phyloP scores from a whole-genome alignment of 2,113 vertebrate genomes.

The Elgaria multicarinata region DNA sequence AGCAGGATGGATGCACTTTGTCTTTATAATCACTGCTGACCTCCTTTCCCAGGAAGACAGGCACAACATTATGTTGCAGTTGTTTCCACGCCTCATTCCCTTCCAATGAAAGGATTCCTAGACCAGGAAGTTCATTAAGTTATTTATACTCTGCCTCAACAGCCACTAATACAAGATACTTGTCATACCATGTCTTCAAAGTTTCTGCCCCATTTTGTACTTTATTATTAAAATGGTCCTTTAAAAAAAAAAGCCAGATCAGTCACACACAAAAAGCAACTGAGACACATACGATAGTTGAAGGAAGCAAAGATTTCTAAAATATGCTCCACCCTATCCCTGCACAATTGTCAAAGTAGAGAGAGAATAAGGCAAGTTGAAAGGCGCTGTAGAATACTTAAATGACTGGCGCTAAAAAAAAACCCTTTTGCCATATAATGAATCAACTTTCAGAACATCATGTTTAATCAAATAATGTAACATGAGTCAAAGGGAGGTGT shows the following conservation, averaged over 20 bases:
- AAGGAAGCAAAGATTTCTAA: neutral
- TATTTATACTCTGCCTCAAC: neutral
- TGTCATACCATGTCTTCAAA: neutral
- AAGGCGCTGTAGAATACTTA: neutral
- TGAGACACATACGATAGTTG: neutral
- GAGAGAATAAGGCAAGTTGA: neutral
- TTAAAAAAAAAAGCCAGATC: neutral
- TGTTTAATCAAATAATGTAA: slow-evolving; percentile 38
- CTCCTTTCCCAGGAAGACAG: neutral
- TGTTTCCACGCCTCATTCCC: neutral
- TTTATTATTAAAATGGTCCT: neutral
- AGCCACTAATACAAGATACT: neutral
- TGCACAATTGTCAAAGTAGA: neutral
- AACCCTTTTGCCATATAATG: neutral
- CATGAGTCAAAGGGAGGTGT: neutral
- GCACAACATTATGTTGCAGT: neutral
- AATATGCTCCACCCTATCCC: neutral
- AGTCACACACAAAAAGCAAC: neutral
- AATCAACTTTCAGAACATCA: slow-evolving; percentile 34
- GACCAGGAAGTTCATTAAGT: neutral
- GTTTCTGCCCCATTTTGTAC: neutral
- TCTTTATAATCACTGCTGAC: neutral
- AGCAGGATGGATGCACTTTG: neutral
- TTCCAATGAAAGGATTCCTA: neutral
- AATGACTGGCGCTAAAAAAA: slow-evolving; percentile 31